phyloP scores from a whole-genome alignment of 2,888 invertebrate genomes.

The Microplitis deprimator region DNA sequence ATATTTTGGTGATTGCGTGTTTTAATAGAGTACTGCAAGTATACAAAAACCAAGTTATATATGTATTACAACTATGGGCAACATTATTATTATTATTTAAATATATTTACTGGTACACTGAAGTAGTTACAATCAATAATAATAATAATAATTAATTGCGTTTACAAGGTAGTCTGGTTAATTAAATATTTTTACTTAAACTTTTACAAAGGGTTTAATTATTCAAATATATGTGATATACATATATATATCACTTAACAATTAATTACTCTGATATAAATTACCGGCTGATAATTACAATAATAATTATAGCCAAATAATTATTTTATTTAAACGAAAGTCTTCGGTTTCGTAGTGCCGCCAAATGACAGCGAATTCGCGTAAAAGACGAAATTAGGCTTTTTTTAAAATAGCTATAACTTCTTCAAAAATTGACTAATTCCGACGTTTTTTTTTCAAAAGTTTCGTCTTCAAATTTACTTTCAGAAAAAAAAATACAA shows the following conservation, averaged over 20 bases:
- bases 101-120: constrained; percentile 70
- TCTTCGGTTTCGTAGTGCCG: too few relatives aligned
- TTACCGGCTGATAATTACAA: constrained; percentile 62
- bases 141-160: constrained; percentile 56
- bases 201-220: constrained; percentile 8
- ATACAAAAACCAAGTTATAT: constrained; percentile 72
- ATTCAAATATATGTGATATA: constrained; percentile 57
- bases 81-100: constrained; percentile 68
- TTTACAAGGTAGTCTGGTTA: constrained; percentile 49
- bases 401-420: too few relatives aligned
- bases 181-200: constrained; percentile 31
- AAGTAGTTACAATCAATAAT: constrained; percentile 62
- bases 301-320: constrained; percentile 57
- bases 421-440: too few relatives aligned
- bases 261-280: constrained; percentile 58
- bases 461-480: too few relatives aligned
- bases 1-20: constrained; percentile 6
- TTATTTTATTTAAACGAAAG: constrained; percentile 48
- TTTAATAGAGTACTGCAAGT: constrained; percentile 58
- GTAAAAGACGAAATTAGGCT: too few relatives aligned
- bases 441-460: too few relatives aligned
- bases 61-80: constrained; percentile 68
- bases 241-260: constrained; percentile 65
- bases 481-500: too few relatives aligned
- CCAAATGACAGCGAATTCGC: too few relatives aligned